Evolutionary conservation across 2,113 vertebrate genomes (phyloP).

Genomic region (Eublepharis macularius): DNA sequence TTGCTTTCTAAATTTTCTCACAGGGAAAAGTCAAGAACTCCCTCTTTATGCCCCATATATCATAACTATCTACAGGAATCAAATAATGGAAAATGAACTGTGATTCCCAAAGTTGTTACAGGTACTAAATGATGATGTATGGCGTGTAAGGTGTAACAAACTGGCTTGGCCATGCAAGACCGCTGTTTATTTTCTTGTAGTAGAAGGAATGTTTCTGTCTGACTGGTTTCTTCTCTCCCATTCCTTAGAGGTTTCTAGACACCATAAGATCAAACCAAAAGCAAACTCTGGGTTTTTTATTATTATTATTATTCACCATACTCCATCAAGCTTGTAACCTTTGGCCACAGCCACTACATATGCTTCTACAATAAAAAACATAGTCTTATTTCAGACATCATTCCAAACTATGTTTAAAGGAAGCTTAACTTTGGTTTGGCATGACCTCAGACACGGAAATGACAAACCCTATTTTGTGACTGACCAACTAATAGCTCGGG

Average conservation of each 20-base stretch:
- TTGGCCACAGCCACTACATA: too few species aligned
- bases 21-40: conserved; percentile 14
- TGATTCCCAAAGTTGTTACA: background rate
- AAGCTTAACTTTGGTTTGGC: too few species aligned
- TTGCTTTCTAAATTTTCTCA: conserved; percentile 16
- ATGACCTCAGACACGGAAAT: too few species aligned
- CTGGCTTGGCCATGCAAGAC: background rate
- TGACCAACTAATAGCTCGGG: too few species aligned
- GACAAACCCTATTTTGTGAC: too few species aligned
- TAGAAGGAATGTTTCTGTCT: background rate
- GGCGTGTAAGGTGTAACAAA: background rate
- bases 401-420: too few species aligned
- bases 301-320: too few species aligned
- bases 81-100: conserved; percentile 22
- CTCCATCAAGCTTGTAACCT: too few species aligned
- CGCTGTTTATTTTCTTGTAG: background rate
- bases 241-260: background rate
- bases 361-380: too few species aligned
- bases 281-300: too few species aligned
- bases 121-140: background rate
- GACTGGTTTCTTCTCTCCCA: background rate
- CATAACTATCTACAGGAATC: background rate
- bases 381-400: too few species aligned
- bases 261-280: background rate
- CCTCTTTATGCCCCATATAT: background rate